Base-by-base conservation (phyloP, 2,797 vertebrate species). In the Sebastes diaconus region DNA sequence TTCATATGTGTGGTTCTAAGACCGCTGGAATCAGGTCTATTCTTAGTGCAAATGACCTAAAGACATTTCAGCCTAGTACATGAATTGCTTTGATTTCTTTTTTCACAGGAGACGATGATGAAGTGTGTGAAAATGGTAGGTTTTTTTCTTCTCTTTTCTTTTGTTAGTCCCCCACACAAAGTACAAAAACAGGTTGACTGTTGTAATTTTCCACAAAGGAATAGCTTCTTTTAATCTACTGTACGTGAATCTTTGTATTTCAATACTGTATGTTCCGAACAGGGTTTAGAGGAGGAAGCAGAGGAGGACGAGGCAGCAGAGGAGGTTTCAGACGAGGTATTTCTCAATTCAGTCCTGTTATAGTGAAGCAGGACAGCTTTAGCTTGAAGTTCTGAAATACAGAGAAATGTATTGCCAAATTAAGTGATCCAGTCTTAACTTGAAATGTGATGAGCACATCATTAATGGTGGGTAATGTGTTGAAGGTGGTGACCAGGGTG, bases 291-390 rank as follows among this genome's bases (percentile, higher is more conserved):
- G 88, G 92, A 39, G 68, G 91, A 68, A 79, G 80, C 3, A 25
- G 64, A 8, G 75, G 85, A 66, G 84, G 89, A 73, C 70, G 93
- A 57, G 82, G 90, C 1, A 68, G 83, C 46, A 80, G 88, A 29
- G 83, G 80, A 8, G 77, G 87, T 13, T 94, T 88, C 65, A 72
- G 46, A 68, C 70, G 74, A 87, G 94, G 95, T 95, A 73, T 8
- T 63, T 27, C 0, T 27, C 27, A 5, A 50, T 6, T 34, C 4
- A 54, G 3, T 29, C 57, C 16, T 8, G 27, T 29, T 46, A 18
- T 46, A 7, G 61, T 22, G 11, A 22, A 9, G 20, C 12, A 13
- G 61, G 32, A 12, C 59, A n/a, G 18, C 59, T 46, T 46, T 18
- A 46, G 42, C 42, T 46, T 18, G 42, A 46, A 3, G 16, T 46